These are phyloP conservation scores for Prosopocoilus inquinatus DNA, from an alignment of 2,888 invertebrate species.

Conservation along the genomic window DNA sequence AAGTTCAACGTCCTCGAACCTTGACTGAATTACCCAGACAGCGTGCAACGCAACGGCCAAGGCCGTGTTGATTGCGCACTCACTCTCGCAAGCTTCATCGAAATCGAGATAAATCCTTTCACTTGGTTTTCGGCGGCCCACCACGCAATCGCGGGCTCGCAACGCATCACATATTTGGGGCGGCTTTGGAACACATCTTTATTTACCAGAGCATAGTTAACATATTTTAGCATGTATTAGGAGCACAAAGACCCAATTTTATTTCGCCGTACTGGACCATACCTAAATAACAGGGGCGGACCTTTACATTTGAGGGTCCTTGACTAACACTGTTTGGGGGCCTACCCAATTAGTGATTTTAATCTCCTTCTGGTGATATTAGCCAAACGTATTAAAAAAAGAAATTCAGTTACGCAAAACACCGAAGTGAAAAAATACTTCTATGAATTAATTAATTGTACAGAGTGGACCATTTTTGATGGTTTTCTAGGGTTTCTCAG, in stretches of 20 bases:
- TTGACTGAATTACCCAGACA: conserved; percentile 78
- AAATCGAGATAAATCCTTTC: conserved; percentile 45
- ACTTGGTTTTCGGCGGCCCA: conserved; percentile 35
- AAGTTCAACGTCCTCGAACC: conserved; percentile 82
- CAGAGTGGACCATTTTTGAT: too few species aligned
- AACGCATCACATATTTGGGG: conserved; percentile 9
- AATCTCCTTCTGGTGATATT: too few species aligned
- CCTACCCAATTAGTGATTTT: too few species aligned
- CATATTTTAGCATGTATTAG: background rate
- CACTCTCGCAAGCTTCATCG: conserved; percentile 38
- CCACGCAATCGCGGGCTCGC: conserved; percentile 3
- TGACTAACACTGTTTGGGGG: too few species aligned
- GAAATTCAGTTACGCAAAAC: too few species aligned
- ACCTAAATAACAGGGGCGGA: too few species aligned
- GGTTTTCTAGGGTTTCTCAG: too few species aligned
- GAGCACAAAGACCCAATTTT: background rate
- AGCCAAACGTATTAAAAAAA: too few species aligned
- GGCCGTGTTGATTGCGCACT: conserved; percentile 38
- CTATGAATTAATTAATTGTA: too few species aligned
- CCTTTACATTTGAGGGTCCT: too few species aligned
- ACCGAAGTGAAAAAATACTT: too few species aligned
- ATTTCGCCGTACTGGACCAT: background rate
- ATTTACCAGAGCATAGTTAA: background rate
- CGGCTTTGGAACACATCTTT: background rate
- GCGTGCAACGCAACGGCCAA: conserved; percentile 52